phyloP scores from a whole-genome alignment of 2,797 vertebrate genomes.

The Coregonus ussuriensis region DNA sequence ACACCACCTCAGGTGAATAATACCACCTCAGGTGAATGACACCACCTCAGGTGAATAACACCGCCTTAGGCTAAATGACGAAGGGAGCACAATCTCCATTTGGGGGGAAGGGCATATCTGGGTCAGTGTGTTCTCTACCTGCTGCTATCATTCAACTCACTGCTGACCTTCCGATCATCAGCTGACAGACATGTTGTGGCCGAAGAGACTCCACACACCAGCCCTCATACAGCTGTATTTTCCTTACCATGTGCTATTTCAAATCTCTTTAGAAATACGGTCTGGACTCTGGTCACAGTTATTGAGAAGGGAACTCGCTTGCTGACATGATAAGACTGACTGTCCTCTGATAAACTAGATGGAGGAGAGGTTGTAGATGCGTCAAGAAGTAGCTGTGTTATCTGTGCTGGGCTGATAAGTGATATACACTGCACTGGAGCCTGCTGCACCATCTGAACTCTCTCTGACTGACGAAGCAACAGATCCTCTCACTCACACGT shows the following conservation, averaged over 20 bases:
- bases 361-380: neutral
- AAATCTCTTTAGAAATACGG: neutral
- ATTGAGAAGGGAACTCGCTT: neutral
- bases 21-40: too few relatives aligned
- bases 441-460: neutral
- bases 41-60: too few relatives aligned
- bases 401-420: neutral
- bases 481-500: neutral
- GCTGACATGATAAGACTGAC: neutral
- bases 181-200: neutral
- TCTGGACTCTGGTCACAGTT: neutral
- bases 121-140: slow-evolving; percentile 16
- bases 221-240: neutral
- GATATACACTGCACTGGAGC: neutral
- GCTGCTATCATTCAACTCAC: neutral
- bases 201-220: neutral
- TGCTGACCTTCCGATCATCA: slow-evolving; percentile 21
- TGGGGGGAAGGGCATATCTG: neutral
- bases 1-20: too few relatives aligned
- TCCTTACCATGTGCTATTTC: neutral
- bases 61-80: neutral
- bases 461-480: neutral
- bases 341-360: neutral
- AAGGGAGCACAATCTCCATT: neutral
- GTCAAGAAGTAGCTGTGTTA: neutral